Conservation (phyloP, 2,888 invertebrate genomes). For the Acronicta psi region DNA sequence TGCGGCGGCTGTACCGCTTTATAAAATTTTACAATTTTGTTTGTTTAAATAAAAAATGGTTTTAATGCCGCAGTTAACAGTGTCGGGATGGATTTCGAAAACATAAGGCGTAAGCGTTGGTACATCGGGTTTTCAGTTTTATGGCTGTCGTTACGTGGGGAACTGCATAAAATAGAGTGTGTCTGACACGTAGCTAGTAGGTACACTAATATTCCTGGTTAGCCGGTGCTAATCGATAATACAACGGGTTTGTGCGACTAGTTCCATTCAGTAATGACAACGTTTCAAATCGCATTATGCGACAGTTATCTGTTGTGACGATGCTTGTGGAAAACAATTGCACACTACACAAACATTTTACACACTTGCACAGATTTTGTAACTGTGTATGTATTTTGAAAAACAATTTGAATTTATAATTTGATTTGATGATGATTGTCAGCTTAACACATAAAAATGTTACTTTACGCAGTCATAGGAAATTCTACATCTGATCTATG, state of each 20-base stretch:
- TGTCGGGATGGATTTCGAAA: slow-evolving; percentile 21
- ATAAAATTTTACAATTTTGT: slow-evolving; percentile 46
- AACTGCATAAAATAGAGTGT: slow-evolving; percentile 38
- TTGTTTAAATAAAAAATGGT: slow-evolving; percentile 40
- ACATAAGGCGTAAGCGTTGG: slow-evolving; percentile 29
- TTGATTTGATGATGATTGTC: too few relatives aligned
- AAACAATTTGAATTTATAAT: too few relatives aligned
- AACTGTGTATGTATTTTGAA: not conserved
- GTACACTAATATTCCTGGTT: slow-evolving; percentile 16
- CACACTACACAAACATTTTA: too few relatives aligned
- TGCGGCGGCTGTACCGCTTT: slow-evolving; percentile 42
- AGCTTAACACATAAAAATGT: too few relatives aligned
- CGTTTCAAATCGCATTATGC: slow-evolving; percentile 11
- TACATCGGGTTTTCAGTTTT: slow-evolving; percentile 34
- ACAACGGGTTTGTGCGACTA: slow-evolving; percentile 11
- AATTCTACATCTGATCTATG: too few relatives aligned
- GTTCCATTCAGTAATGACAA: slow-evolving; percentile 5
- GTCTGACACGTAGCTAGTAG: slow-evolving; percentile 11
- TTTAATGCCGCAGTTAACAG: slow-evolving; percentile 44
- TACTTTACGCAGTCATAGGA: too few relatives aligned
- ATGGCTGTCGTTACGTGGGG: slow-evolving; percentile 31
- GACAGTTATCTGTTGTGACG: not conserved
- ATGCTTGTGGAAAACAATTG: slow-evolving; percentile 14
- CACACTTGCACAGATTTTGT: not conserved
- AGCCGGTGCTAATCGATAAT: slow-evolving; percentile 41